Base-by-base conservation (phyloP, 2,888 invertebrate genomes). In the Brachyopa scutellaris region DNA sequence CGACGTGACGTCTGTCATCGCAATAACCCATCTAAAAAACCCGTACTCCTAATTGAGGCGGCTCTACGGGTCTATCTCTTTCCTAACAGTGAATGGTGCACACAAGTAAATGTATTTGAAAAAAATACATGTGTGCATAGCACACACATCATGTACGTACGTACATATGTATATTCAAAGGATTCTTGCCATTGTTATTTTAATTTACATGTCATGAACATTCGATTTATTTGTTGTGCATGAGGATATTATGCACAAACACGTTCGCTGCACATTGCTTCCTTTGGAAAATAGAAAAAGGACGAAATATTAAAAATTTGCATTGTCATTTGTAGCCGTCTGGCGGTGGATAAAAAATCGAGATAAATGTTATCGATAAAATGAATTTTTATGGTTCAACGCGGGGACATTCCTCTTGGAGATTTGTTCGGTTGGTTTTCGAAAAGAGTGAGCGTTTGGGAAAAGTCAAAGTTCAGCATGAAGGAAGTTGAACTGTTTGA, bases 141-240 rank as follows among this genome's bases (percentile, higher is more conserved):
- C n/a, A n/a, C n/a, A n/a, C n/a, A n/a, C n/a, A n/a, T n/a, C n/a
- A n/a, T n/a, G n/a, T n/a, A n/a, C n/a, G n/a, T n/a, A n/a, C n/a
- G n/a, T n/a, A n/a, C n/a, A n/a, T n/a, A n/a, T n/a, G n/a, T 47
- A 13, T 57, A 61, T 62, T 74, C 79, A 79, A 79, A 79, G 74
- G 79, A 79, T 61, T 74, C 70, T 8, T 55, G 26, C 26, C 57
- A 82, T 77, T 82, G 77, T 82, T 47, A 82, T 77, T 82, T 82
- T 72, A 82, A 82, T 82, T 77, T 66, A 77, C 82, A 82, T 82
- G 82, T 77, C 82, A 82, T 53, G 70, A 77, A 40, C 82, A 82
- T 40, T 64, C 70, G 70, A 53, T 70, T n/a, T 82, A 77, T 55
- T 47, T 61, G 59, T 31, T 47, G 57, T 72, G 49, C 51, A 59